These are phyloP conservation scores for Anticlea derivata DNA, from an alignment of 2,888 invertebrate genomes.

Conservation along the genomic window DNA sequence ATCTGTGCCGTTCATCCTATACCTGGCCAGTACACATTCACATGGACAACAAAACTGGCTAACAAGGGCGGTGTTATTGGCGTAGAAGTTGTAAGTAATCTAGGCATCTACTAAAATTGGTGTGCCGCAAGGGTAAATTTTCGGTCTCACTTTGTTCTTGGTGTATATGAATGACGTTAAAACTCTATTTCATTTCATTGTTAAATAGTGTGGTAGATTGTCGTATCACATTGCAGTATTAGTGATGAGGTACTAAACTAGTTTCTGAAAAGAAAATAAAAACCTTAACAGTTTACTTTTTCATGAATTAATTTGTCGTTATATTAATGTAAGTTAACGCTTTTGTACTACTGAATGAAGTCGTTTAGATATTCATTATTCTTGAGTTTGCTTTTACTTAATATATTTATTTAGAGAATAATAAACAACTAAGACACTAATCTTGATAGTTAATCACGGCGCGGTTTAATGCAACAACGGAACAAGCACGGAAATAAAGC, in stretches of 20 bases:
- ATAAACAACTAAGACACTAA: too few species aligned
- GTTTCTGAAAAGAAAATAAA: too few species aligned
- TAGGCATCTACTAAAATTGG: background rate
- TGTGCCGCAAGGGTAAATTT: background rate
- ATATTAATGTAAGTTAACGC: too few species aligned
- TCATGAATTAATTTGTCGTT: too few species aligned
- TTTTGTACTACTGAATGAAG: background rate
- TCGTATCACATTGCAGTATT: background rate
- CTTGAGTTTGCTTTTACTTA: too few species aligned
- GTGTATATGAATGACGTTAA: conserved; percentile 4
- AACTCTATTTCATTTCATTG: background rate
- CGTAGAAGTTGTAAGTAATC: conserved; percentile 82
- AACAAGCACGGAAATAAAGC: too few species aligned
- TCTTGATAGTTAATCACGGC: too few species aligned
- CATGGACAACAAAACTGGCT: conserved; percentile 97
- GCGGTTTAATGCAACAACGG: too few species aligned
- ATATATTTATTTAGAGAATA: too few species aligned
- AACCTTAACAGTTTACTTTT: too few species aligned
- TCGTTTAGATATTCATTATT: too few species aligned
- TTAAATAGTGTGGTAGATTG: conserved; percentile 2
- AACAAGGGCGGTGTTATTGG: conserved; percentile 91
- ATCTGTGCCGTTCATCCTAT: conserved; percentile 99
- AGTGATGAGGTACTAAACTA: too few species aligned
- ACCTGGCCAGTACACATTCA: conserved; percentile 97
- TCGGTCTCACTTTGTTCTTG: conserved; percentile 3